phyloP scores from a whole-genome alignment of 2,888 invertebrate species.

The Itoplectis maculator region DNA sequence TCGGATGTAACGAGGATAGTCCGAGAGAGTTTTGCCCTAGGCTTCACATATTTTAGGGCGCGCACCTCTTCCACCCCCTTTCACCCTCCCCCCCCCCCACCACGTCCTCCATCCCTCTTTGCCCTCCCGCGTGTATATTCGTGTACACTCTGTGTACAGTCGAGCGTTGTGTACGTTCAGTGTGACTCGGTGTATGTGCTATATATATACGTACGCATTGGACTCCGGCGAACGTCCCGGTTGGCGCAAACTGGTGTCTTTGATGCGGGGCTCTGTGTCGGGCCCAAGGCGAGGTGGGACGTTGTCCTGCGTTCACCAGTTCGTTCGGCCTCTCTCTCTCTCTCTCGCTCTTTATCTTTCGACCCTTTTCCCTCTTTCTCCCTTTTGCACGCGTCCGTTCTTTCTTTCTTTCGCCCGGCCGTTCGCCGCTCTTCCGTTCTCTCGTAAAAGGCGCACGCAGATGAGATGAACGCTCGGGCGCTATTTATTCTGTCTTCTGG shows the following conservation, averaged over 20 bases:
- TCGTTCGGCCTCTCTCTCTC: slow-evolving; percentile 19
- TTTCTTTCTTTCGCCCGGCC: no score
- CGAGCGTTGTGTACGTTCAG: slow-evolving; percentile 12
- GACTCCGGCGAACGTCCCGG: slow-evolving; percentile 16
- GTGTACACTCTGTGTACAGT: background rate
- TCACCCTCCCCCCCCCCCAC: slow-evolving; percentile 53
- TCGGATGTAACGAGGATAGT: slow-evolving; percentile 82
- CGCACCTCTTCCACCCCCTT: no score
- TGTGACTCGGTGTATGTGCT: background rate
- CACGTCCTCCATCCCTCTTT: slow-evolving; percentile 66
- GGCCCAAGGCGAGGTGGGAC: slow-evolving; percentile 78
- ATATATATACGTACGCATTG: slow-evolving; percentile 21
- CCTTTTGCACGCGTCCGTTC: no score
- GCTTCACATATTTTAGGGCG: slow-evolving; percentile 83
- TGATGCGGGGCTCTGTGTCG: slow-evolving; percentile 80
- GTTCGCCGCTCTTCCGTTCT: slow-evolving; percentile 38
- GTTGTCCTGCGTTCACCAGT: slow-evolving; percentile 67
- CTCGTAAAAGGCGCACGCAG: slow-evolving; percentile 26
- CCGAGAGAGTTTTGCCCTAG: slow-evolving; percentile 80
- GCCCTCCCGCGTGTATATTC: slow-evolving; percentile 41
- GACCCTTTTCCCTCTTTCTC: no score
- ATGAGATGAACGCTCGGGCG: slow-evolving; percentile 12
- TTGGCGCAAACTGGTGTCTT: slow-evolving; percentile 80
- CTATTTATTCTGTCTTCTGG: background rate
- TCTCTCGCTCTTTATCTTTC: no score